These are phyloP conservation scores for Cybosia mesomella DNA, from an alignment of 2,888 invertebrate genomes.

Conservation along the genomic window DNA sequence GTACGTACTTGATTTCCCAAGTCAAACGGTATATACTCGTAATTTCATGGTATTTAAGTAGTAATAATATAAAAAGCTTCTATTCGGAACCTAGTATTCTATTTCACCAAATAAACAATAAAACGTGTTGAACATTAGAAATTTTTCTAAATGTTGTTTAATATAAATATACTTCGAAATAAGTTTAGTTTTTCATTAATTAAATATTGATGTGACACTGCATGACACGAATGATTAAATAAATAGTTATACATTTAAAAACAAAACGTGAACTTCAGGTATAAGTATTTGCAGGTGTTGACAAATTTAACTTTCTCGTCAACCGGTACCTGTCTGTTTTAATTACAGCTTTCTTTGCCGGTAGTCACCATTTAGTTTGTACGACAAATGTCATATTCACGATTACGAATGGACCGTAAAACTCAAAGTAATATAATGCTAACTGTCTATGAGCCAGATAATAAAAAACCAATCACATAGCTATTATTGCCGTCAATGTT, in stretches of 20 bases:
- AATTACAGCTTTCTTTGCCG: conserved; percentile 59
- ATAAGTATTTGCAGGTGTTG: conserved; percentile 40
- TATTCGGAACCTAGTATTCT: background rate
- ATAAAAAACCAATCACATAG: conserved; percentile 9
- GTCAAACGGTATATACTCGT: background rate
- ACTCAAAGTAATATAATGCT: conserved; percentile 12
- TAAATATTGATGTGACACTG: background rate
- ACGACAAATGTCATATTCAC: conserved; percentile 30
- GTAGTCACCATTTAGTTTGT: conserved; percentile 40
- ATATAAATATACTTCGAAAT: background rate
- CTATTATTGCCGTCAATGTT: conserved; percentile 22
- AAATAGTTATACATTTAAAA: background rate
- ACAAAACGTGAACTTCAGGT: background rate
- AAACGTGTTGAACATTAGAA: conserved; percentile 12
- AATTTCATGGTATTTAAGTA: background rate
- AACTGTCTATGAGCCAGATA: conserved; percentile 25
- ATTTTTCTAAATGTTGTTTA: conserved; percentile 5
- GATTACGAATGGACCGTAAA: conserved; percentile 30
- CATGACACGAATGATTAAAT: background rate
- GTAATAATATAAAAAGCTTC: background rate
- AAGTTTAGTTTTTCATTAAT: background rate
- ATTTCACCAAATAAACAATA: background rate
- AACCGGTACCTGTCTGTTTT: conserved; percentile 51
- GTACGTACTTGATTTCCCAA: too few relatives aligned
- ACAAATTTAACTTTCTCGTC: conserved; percentile 65